Evolutionary conservation across 2,797 vertebrate species (phyloP).

Genomic region (Hoplostethus mediterraneus): DNA sequence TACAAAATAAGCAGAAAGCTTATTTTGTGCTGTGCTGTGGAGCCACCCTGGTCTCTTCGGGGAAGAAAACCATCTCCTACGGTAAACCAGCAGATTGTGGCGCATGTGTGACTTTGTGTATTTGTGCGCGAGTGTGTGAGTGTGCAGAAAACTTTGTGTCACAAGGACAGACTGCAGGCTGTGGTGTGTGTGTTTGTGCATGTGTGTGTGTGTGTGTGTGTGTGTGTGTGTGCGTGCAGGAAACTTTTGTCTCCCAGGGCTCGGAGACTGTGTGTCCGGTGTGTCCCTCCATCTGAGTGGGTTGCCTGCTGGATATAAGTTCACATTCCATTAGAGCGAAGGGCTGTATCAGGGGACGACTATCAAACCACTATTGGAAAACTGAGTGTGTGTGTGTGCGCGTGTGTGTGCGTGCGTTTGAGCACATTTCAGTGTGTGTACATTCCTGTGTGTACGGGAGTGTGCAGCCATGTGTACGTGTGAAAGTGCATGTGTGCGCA

Average conservation of each 20-base stretch:
- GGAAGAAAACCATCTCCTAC: conserved; percentile 62
- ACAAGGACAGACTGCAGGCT: conserved; percentile 48
- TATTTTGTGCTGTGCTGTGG: conserved; percentile 65
- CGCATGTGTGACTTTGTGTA: neutral
- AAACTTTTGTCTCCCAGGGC: conserved; percentile 55
- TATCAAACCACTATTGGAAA: conserved; percentile 69
- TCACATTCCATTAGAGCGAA: conserved; percentile 75
- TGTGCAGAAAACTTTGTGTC: conserved; percentile 18
- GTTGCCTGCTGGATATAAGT: conserved; percentile 73
- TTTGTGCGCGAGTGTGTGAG: neutral
- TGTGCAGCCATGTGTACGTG: neutral
- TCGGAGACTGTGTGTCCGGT: conserved; percentile 51
- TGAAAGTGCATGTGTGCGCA: neutral
- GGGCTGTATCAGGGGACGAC: conserved; percentile 68
- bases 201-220: conserved; percentile 22
- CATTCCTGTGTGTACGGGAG: neutral
- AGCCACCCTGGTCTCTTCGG: conserved; percentile 52
- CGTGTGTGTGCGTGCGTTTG: conserved; percentile 11
- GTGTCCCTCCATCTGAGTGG: conserved; percentile 60
- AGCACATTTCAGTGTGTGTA: conserved; percentile 16
- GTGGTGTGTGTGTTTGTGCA: conserved; percentile 34
- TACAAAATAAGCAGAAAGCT: conserved; percentile 65
- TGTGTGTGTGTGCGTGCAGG: conserved; percentile 15
- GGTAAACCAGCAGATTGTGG: conserved; percentile 37
- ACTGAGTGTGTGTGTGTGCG: conserved; percentile 33